Evolutionary conservation across 1,140 invertebrate species (phyloP).

Genomic region (Rhyacophila brunnea): DNA sequence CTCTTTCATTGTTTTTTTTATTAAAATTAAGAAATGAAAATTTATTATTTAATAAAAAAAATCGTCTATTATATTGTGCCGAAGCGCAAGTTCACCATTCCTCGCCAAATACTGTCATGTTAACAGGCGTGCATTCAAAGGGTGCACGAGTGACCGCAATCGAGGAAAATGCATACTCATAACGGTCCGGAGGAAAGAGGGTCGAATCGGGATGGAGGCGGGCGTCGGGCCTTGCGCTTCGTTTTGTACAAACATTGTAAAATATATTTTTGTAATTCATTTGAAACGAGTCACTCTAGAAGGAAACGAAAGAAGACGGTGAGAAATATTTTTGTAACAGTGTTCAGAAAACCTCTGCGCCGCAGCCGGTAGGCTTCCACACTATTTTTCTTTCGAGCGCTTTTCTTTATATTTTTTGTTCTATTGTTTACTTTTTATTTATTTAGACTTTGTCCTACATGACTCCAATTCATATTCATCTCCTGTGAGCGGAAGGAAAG

Average conservation of each 20-base stretch:
- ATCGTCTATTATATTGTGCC: too few species aligned
- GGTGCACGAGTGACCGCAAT: too few species aligned
- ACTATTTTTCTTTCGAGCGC: slow-evolving; percentile 39
- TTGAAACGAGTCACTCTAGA: background rate
- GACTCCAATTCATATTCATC: slow-evolving; percentile 59
- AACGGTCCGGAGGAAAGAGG: too few species aligned
- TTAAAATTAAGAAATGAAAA: too few species aligned
- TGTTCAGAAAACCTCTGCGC: too few species aligned
- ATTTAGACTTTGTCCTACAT: slow-evolving; percentile 45
- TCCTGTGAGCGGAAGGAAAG: slow-evolving; percentile 13
- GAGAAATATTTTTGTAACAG: slow-evolving; percentile 17
- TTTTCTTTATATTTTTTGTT: slow-evolving; percentile 50
- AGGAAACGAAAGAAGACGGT: slow-evolving; percentile 8
- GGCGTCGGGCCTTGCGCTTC: too few species aligned
- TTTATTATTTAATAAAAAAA: too few species aligned
- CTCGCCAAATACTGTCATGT: too few species aligned
- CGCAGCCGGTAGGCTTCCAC: slow-evolving; percentile 31
- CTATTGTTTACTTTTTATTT: slow-evolving; percentile 38
- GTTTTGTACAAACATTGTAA: background rate
- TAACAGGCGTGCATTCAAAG: too few species aligned
- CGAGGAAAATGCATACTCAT: too few species aligned
- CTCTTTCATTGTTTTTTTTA: background rate
- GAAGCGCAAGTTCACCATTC: too few species aligned
- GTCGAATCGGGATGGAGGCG: too few species aligned
- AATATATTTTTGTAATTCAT: slow-evolving; percentile 22